Conservation (phyloP, 2,888 invertebrate species). For the Hemicrepidius hirtus region DNA sequence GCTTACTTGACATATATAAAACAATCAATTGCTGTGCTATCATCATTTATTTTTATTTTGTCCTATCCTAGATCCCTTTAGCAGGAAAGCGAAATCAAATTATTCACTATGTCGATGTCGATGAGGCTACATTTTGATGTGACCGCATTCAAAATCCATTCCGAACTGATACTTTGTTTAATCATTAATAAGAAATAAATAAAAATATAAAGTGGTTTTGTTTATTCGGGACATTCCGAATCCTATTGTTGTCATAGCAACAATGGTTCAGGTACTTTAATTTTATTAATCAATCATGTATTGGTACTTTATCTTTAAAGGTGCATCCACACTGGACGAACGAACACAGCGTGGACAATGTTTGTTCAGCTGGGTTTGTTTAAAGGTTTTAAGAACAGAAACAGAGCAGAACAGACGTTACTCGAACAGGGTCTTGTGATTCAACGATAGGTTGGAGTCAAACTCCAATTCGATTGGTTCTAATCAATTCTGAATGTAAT, state of each 20-base stretch:
- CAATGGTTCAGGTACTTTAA: constrained; percentile 3
- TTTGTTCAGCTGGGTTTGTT: too few relatives aligned
- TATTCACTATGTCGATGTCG: neutral
- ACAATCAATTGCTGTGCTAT: constrained; percentile 16
- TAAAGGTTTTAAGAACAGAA: too few relatives aligned
- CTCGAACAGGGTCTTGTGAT: too few relatives aligned
- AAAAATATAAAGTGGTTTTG: constrained; percentile 41
- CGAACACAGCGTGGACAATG: too few relatives aligned
- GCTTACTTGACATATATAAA: constrained; percentile 35
- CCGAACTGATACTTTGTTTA: constrained; percentile 41
- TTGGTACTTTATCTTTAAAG: too few relatives aligned
- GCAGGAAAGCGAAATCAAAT: constrained; percentile 15
- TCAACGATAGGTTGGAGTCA: too few relatives aligned
- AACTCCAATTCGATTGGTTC: too few relatives aligned
- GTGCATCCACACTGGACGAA: too few relatives aligned
- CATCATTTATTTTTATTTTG: constrained; percentile 25
- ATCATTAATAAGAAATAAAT: constrained; percentile 45
- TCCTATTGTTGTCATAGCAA: constrained; percentile 29
- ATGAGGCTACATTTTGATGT: constrained; percentile 4
- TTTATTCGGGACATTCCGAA: constrained; percentile 40
- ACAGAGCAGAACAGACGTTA: too few relatives aligned
- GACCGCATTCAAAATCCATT: constrained; percentile 24
- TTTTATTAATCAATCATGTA: neutral
- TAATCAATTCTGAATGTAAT: too few relatives aligned
- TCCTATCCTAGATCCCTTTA: constrained; percentile 17